phyloP scores from a whole-genome alignment of 2,797 vertebrate species.

The Sorex maritimensis region DNA sequence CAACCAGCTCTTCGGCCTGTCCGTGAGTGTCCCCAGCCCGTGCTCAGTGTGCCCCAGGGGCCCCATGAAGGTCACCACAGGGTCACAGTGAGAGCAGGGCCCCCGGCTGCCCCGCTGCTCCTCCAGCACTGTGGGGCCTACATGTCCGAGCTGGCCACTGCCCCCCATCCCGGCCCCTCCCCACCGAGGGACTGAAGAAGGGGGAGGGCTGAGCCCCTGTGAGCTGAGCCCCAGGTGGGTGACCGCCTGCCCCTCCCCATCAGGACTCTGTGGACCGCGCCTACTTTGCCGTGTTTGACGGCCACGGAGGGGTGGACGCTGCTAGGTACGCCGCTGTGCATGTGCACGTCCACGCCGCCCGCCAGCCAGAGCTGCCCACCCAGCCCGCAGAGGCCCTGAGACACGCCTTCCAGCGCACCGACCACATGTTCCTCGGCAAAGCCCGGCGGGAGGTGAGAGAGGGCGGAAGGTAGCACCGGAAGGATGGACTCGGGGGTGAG shows the following conservation, averaged over 20 bases:
- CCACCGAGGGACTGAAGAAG: neutral
- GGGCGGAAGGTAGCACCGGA: neutral
- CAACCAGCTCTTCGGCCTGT: constrained; percentile 95
- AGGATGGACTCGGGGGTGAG: no score
- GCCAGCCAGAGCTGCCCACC: constrained; percentile 90
- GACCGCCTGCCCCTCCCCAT: neutral
- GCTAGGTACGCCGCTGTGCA: constrained; percentile 94
- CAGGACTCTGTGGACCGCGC: constrained; percentile 93
- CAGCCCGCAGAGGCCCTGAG: constrained; percentile 92
- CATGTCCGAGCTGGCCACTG: neutral
- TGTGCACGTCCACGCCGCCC: constrained; percentile 93
- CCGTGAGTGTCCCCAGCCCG: constrained; percentile 87
- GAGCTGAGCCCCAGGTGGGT: neutral
- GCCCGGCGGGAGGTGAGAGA: constrained; percentile 95
- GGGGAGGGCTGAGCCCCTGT: neutral
- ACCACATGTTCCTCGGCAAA: constrained; percentile 95
- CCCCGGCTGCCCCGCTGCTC: neutral
- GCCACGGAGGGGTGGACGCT: constrained; percentile 96
- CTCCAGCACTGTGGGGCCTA: neutral
- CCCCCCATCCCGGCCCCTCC: neutral
- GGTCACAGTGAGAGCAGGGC: neutral
- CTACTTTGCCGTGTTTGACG: constrained; percentile 97
- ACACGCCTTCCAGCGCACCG: constrained; percentile 93
- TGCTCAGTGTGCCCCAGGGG: neutral
- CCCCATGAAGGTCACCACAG: no score